phyloP scores from a whole-genome alignment of 2,113 vertebrate species.

The Platysternon megacephalum region DNA sequence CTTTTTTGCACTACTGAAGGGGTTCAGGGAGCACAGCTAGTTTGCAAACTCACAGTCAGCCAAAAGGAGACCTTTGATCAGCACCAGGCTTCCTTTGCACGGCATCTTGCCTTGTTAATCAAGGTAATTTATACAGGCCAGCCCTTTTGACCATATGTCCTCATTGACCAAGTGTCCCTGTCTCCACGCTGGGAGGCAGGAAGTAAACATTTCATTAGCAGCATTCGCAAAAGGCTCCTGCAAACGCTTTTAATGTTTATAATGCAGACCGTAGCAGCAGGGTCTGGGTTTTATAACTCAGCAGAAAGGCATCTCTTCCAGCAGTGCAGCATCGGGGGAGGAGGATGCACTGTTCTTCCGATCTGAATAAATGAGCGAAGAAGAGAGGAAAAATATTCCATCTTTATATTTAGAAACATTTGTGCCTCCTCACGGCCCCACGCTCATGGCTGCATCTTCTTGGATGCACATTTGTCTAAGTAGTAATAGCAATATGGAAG shows the following conservation, averaged over 20 bases:
- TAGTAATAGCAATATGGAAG: background rate
- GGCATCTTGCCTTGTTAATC: background rate
- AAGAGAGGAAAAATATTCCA: conserved; percentile 12
- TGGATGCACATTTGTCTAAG: conserved; percentile 8
- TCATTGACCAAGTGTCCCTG: conserved; percentile 18
- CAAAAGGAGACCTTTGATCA: background rate
- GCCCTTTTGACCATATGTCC: background rate
- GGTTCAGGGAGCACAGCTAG: conserved; percentile 4
- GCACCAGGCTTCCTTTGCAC: background rate
- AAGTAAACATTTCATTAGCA: conserved; percentile 41
- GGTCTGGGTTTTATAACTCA: conserved; percentile 9
- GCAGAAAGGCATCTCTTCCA: conserved; percentile 35
- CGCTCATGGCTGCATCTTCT: background rate
- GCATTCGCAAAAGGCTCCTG: conserved; percentile 16
- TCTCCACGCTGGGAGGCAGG: conserved; percentile 6
- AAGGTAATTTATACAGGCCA: background rate
- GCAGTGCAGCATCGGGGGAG: background rate
- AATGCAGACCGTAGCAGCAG: background rate
- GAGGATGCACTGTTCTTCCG: conserved; percentile 39
- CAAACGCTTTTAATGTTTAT: conserved; percentile 9
- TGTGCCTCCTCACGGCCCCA: conserved; percentile 25
- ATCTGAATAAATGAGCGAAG: conserved; percentile 44
- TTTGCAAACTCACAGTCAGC: background rate
- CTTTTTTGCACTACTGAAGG: background rate
- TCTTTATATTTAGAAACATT: conserved; percentile 56